These are phyloP conservation scores for Rhinopomastus cyanomelas DNA, from an alignment of 2,113 vertebrate species.

Conservation along the genomic window DNA sequence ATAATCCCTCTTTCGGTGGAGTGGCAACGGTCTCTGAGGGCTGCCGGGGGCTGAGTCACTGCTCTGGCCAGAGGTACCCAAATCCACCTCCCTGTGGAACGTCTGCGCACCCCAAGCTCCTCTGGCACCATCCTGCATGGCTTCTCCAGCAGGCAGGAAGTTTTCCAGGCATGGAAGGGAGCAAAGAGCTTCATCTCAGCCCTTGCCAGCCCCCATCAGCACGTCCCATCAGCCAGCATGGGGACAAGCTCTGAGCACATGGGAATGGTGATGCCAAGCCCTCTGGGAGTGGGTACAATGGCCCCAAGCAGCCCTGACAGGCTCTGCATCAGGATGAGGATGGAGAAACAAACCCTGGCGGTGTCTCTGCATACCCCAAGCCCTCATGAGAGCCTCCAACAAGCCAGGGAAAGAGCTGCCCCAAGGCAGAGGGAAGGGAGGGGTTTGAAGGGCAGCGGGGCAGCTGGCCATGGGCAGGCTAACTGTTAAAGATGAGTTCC, in stretches of 20 bases:
- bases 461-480: background rate
- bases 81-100: background rate
- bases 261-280: background rate
- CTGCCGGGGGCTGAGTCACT: slow-evolving; percentile 21
- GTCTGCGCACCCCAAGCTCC: background rate
- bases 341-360: background rate
- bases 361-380: background rate
- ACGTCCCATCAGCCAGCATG: fast-evolving
- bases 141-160: background rate
- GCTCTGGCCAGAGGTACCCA: background rate
- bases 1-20: slow-evolving; percentile 51
- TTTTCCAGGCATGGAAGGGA: background rate
- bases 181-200: background rate
- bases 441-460: background rate
- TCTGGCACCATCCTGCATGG: background rate
- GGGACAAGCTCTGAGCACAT: fast-evolving
- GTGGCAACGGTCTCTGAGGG: slow-evolving; percentile 27
- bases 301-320: fast-evolving
- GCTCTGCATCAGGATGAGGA: background rate
- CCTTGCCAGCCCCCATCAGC: background rate
- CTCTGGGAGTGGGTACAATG: fast-evolving
- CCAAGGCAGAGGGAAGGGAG: background rate
- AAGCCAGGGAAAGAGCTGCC: background rate
- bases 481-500: background rate
- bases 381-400: background rate